Percentiles rank a stretch among this genome's conserved stretches.
Conservation (phyloP, 2,113 vertebrate species). For the Bubo scandiacus region DNA sequence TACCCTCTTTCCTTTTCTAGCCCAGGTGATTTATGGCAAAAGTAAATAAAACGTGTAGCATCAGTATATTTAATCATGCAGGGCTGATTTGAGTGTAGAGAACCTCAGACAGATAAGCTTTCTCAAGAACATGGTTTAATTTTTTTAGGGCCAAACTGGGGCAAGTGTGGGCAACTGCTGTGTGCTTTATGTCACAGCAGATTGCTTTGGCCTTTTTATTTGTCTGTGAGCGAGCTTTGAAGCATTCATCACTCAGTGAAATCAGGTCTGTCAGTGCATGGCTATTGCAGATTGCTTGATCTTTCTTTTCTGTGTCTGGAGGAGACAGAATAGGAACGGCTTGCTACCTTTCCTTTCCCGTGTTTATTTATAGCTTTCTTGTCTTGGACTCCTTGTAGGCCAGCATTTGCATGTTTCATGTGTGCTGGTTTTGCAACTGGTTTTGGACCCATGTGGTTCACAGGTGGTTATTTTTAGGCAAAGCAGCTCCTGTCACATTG, state of each 20-base stretch:
- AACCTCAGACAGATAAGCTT: background rate
- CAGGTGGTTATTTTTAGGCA: slow-evolving; percentile 27
- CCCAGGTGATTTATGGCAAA: background rate
- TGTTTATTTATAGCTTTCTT: background rate
- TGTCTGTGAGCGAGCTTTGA: background rate
- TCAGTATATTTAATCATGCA: background rate
- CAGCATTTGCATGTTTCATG: background rate
- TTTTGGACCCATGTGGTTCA: background rate
- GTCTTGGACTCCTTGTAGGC: background rate
- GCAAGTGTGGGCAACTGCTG: background rate
- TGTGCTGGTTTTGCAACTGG: background rate
- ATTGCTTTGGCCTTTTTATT: background rate
- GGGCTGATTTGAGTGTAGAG: background rate
- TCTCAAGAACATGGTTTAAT: background rate
- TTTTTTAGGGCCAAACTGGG: background rate
- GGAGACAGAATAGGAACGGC: background rate
- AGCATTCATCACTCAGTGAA: background rate
- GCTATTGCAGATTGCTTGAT: background rate
- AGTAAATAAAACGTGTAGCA: background rate
- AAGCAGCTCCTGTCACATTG: background rate
- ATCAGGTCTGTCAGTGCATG: background rate
- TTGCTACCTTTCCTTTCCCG: background rate
- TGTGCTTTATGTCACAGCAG: background rate
- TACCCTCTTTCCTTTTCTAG: background rate
- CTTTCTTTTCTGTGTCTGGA: background rate